These are phyloP conservation scores for Troides helena DNA, from an alignment of 2,888 invertebrate species.

Conservation along the genomic window DNA sequence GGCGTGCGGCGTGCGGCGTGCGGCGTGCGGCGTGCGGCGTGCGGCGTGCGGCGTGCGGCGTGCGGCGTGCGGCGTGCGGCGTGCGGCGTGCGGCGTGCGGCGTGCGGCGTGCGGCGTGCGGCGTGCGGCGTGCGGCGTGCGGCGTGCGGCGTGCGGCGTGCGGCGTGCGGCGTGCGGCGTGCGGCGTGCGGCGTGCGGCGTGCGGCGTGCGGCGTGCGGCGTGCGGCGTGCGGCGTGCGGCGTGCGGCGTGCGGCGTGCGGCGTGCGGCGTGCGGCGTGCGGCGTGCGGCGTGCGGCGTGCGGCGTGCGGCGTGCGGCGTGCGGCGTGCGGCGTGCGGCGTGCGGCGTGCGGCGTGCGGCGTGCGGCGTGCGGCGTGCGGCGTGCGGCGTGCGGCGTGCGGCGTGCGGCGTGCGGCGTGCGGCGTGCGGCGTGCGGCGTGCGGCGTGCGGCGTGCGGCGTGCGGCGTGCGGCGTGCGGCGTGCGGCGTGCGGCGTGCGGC, in stretches of 20 bases:
- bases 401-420: slow-evolving; percentile 1
- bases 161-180: slow-evolving; percentile 5
- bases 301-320: slow-evolving; percentile 1
- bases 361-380: slow-evolving; percentile 3
- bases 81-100: slow-evolving; percentile 5
- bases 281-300: slow-evolving; percentile 5
- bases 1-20: slow-evolving; percentile 5
- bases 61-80: slow-evolving; percentile 5
- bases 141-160: slow-evolving; percentile 5
- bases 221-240: slow-evolving; percentile 5
- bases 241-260: slow-evolving; percentile 5
- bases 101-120: slow-evolving; percentile 5
- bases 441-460: slow-evolving; percentile 5
- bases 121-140: slow-evolving; percentile 6
- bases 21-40: slow-evolving; percentile 5
- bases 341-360: slow-evolving; percentile 3
- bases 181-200: slow-evolving; percentile 5
- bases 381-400: slow-evolving; percentile 2
- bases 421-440: slow-evolving; percentile 5
- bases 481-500: slow-evolving; percentile 5
- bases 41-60: slow-evolving; percentile 5
- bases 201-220: slow-evolving; percentile 5
- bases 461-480: slow-evolving; percentile 5
- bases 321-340: slow-evolving; percentile 4
- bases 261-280: slow-evolving; percentile 5